A percentile compares a stretch with the other conserved stretches of the same genome.
These are phyloP conservation scores for Teleiodes luculella DNA, from an alignment of 2,888 invertebrate species.

Conservation along the genomic window DNA sequence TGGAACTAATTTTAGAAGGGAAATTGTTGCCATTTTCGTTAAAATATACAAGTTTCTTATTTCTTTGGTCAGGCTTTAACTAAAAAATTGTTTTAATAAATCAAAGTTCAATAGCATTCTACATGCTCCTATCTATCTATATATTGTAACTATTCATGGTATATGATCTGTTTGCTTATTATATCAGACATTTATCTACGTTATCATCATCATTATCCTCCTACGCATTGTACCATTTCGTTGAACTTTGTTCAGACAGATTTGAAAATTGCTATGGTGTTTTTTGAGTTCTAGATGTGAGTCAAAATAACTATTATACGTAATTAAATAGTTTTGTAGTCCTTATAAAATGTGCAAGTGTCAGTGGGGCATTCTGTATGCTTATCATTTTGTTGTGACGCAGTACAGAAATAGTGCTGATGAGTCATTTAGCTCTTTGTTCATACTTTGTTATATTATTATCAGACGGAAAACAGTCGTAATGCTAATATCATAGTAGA, in stretches of 20 bases:
- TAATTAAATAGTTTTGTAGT: neutral
- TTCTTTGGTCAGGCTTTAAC: too few species aligned
- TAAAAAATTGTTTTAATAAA: too few species aligned
- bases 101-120: too few species aligned
- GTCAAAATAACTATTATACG: neutral
- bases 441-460: neutral
- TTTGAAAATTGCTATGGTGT: neutral
- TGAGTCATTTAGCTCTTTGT: slow-evolving; percentile 15
- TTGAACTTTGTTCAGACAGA: neutral
- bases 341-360: neutral
- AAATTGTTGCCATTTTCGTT: too few species aligned
- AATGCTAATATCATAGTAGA: slow-evolving; percentile 12
- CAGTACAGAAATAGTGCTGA: slow-evolving; percentile 3
- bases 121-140: too few species aligned
- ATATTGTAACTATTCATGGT: too few species aligned
- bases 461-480: too few species aligned
- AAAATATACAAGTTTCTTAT: too few species aligned
- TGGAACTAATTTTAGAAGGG: too few species aligned
- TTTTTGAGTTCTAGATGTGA: too few species aligned
- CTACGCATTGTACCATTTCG: slow-evolving; percentile 2
- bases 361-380: neutral
- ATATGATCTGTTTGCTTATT: neutral
- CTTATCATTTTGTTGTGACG: slow-evolving; percentile 8
- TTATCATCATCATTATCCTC: slow-evolving; percentile 10
- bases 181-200: slow-evolving; percentile 7